Evolutionary conservation across 2,888 invertebrate species (phyloP), one percentile per base, ranked within the genome.

Genomic region (Spisula subtruncata): DNA sequence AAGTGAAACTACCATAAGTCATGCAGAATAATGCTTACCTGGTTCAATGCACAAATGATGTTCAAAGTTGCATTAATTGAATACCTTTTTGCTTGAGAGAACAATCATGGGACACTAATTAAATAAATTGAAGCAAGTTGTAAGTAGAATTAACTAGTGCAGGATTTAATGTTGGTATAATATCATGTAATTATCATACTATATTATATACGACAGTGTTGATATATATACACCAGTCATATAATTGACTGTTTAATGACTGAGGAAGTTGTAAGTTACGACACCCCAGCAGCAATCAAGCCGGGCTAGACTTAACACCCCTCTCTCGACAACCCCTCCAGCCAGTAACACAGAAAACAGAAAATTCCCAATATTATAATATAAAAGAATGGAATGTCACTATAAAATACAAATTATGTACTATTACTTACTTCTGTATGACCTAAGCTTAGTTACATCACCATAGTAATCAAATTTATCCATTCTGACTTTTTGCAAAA

Each of bases 181-280:
- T 66, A 66, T 10, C n/a, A 10, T n/a, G 60, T 66, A 66, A 66
- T 66, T n/a, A 66, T 25, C 25, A 66, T 66, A 66, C 60, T 25
- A 1, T 10, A 66, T 66, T 75, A 75, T 35, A 75, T 35, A 35
- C 16, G 66, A 66, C 83, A 83, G 66, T 35, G 46, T 83, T 35
- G 14, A 32, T 60, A 82, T 32, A n/a, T n/a, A 35, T 82, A 84
- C 48, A 48, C 75, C 16, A 48, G 84, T 71, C 84, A 84, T 75
- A 51, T 35, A 75, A 75, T 75, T 79, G 48, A 75, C 48, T 75
- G 71, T 32, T 51, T 84, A 75, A 84, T 84, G 71, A 84, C 75
- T 46, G 51, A 84, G 84, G 84, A 84, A 84, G 84, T 84, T 32
- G 35, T 5, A 1, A 75, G 35, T 75, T 75, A 75, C 32, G 35